Conservation (phyloP, 2,113 vertebrate species). For the Agapornis roseicollis region DNA sequence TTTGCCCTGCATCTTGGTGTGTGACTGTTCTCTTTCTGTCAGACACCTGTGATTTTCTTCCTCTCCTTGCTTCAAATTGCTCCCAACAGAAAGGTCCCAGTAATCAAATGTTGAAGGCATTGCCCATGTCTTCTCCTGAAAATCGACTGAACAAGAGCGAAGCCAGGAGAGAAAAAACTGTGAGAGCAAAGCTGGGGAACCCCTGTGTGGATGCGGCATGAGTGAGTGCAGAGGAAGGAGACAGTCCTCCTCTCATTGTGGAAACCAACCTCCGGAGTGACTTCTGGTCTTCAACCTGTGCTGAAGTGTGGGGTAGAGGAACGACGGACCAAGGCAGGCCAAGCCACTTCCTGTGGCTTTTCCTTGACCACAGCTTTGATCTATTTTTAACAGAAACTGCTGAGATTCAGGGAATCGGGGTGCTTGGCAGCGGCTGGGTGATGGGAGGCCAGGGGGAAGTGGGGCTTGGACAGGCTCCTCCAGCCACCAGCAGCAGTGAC, state of each 20-base stretch:
- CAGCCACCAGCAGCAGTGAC: background rate
- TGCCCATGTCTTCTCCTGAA: background rate
- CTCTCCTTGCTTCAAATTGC: background rate
- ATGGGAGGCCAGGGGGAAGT: background rate
- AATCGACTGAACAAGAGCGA: rapidly evolving
- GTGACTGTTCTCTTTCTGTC: background rate
- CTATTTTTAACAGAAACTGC: constrained; percentile 16
- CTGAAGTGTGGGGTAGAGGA: background rate
- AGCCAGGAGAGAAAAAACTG: background rate
- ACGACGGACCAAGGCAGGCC: background rate
- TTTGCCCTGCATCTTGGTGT: background rate
- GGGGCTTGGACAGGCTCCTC: rapidly evolving
- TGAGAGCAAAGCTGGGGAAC: background rate
- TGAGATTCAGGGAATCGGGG: background rate
- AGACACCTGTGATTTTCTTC: background rate
- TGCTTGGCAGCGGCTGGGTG: rapidly evolving
- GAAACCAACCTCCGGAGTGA: background rate
- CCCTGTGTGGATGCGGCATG: rapidly evolving
- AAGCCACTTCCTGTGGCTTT: constrained; percentile 26
- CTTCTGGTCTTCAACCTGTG: background rate
- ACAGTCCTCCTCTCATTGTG: rapidly evolving
- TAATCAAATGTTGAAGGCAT: rapidly evolving
- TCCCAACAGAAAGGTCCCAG: background rate
- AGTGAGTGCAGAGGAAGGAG: background rate
- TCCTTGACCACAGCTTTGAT: background rate